Percentiles rank a stretch among this genome's conserved stretches.
phyloP scores from a whole-genome alignment of 2,113 vertebrate genomes.

The Albula glossodonta region DNA sequence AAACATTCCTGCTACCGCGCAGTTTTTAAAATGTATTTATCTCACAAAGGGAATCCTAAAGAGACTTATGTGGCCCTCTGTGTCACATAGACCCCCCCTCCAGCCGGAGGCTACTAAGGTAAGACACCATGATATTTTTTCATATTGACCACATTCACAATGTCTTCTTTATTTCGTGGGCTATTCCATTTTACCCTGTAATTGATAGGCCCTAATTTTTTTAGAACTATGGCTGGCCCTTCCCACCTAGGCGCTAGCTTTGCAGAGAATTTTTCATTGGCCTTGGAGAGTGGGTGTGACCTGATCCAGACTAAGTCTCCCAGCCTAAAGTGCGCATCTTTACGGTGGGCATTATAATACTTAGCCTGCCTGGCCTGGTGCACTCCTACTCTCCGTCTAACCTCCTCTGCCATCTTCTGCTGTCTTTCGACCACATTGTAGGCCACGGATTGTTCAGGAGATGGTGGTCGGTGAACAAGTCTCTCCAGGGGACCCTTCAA shows the following conservation, averaged over 20 bases:
- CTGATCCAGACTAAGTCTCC: conserved; percentile 1
- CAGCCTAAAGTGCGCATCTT: not conserved
- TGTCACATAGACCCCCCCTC: too few relatives aligned
- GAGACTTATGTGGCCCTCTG: too few relatives aligned
- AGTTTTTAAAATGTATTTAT: too few relatives aligned
- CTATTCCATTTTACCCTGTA: too few relatives aligned
- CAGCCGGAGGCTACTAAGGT: too few relatives aligned
- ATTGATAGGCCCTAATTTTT: not conserved
- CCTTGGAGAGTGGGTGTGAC: conserved; percentile 11
- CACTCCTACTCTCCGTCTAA: not conserved
- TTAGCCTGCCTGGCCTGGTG: not conserved
- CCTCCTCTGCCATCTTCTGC: not conserved
- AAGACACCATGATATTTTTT: too few relatives aligned
- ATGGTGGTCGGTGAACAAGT: not conserved
- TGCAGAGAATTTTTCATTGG: not conserved
- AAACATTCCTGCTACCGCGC: too few relatives aligned
- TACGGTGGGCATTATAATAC: not conserved
- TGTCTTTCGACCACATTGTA: not conserved
- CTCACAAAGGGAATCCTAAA: too few relatives aligned
- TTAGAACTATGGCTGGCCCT: not conserved
- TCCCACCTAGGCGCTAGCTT: conserved; percentile 6
- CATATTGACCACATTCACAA: too few relatives aligned
- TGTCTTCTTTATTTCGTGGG: too few relatives aligned
- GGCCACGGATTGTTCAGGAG: not conserved
- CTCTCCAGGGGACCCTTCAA: conserved; percentile 3